These are phyloP conservation scores for Catonia carolina DNA, from an alignment of 2,888 invertebrate genomes.

Conservation along the genomic window DNA sequence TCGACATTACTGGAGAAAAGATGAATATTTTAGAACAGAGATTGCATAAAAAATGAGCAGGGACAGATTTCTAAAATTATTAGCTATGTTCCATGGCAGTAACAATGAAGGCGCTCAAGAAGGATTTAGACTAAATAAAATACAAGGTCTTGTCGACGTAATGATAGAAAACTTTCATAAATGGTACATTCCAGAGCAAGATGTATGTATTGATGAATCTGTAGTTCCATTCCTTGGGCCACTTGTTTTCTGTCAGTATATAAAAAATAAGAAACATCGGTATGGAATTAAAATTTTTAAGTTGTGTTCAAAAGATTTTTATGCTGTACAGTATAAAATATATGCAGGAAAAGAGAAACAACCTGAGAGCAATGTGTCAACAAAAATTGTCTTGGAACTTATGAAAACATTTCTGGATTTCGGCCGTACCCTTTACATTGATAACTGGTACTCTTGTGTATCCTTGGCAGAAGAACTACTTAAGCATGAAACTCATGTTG, in stretches of 20 bases:
- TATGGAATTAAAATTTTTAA: slow-evolving; percentile 21
- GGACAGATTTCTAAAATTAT: slow-evolving; percentile 8
- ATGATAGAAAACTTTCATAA: not conserved
- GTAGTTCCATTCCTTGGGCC: slow-evolving; percentile 18
- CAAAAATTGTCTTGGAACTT: slow-evolving; percentile 26
- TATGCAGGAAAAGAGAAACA: slow-evolving; percentile 17
- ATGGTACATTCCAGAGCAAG: slow-evolving; percentile 5
- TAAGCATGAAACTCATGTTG: too few species aligned
- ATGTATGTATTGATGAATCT: slow-evolving; percentile 21
- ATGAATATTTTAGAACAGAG: slow-evolving; percentile 25
- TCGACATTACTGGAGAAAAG: slow-evolving; percentile 36
- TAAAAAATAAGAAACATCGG: slow-evolving; percentile 11
- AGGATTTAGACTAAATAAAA: slow-evolving; percentile 9
- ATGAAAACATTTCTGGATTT: slow-evolving; percentile 22
- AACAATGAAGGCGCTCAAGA: not conserved
- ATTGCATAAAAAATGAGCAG: slow-evolving; percentile 2
- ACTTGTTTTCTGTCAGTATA: slow-evolving; percentile 16
- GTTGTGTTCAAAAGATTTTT: slow-evolving; percentile 8
- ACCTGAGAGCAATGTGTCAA: slow-evolving; percentile 13
- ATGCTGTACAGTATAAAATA: not conserved
- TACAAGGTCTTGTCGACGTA: not conserved
- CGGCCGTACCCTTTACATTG: slow-evolving; percentile 25
- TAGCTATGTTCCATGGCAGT: slow-evolving; percentile 6
- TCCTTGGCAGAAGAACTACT: too few species aligned
- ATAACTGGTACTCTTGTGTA: slow-evolving; percentile 32